phyloP scores from a whole-genome alignment of 2,888 invertebrate genomes.

The Cataglyphis cursor region DNA sequence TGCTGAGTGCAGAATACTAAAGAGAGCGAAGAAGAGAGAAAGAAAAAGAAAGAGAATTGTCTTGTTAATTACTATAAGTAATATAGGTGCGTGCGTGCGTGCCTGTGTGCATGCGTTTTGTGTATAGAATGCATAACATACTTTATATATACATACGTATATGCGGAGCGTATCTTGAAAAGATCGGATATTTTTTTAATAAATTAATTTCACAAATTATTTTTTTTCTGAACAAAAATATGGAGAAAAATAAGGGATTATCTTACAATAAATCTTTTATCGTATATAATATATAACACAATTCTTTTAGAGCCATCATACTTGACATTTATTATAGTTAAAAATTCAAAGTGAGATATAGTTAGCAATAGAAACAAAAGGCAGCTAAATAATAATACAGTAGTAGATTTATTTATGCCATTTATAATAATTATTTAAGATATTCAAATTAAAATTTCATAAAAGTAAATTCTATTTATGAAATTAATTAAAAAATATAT shows the following conservation, averaged over 20 bases:
- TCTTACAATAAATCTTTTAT: too few relatives aligned
- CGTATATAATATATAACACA: too few relatives aligned
- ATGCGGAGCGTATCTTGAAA: not conserved
- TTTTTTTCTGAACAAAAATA: not conserved
- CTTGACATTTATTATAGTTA: not conserved
- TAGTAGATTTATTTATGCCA: not conserved
- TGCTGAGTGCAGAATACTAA: conserved; percentile 75
- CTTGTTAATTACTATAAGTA: conserved; percentile 86
- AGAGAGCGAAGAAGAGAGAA: not conserved
- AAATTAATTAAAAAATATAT: not conserved
- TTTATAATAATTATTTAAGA: not conserved
- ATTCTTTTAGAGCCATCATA: not conserved
- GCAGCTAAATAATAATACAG: too few relatives aligned
- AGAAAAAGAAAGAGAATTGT: conserved; percentile 77
- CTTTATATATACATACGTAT: not conserved
- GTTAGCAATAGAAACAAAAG: too few relatives aligned
- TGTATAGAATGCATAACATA: conserved; percentile 13
- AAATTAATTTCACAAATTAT: not conserved
- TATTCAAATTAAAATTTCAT: not conserved
- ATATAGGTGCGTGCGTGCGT: conserved; percentile 55
- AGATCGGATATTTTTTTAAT: conserved; percentile 3
- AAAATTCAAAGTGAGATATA: too few relatives aligned
- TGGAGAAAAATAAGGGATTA: not conserved
- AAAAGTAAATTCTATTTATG: not conserved
- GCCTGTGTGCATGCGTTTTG: not conserved